These are phyloP conservation scores for Coelopa pilipes DNA, from an alignment of 2,888 invertebrate genomes.

Conservation along the genomic window DNA sequence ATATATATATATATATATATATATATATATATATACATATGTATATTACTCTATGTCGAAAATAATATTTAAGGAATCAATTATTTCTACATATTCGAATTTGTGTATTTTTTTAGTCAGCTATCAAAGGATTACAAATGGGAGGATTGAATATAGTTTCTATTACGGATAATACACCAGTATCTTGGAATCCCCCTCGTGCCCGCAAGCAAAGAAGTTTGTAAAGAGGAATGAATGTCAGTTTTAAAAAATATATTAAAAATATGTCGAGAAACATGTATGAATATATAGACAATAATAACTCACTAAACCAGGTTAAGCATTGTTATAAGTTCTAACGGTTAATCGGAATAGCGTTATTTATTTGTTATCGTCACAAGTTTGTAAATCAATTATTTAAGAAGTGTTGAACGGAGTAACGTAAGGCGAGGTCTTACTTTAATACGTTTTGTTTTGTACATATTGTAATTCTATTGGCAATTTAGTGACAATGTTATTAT, in stretches of 20 bases:
- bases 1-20: too few relatives aligned
- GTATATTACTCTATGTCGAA: not conserved
- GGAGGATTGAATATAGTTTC: constrained; percentile 90
- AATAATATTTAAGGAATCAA: not conserved
- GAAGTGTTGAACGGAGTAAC: too few relatives aligned
- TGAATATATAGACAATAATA: constrained; percentile 39
- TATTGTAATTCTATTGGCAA: too few relatives aligned
- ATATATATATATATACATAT: too few relatives aligned
- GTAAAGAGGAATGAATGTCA: constrained; percentile 66
- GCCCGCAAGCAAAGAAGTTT: constrained; percentile 86
- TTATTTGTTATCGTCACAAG: too few relatives aligned
- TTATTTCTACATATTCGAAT: not conserved
- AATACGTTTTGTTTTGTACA: too few relatives aligned
- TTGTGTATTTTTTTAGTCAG: constrained; percentile 73
- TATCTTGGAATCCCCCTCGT: constrained; percentile 84
- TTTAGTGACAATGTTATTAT: too few relatives aligned
- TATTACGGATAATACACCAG: constrained; percentile 89
- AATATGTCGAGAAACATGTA: constrained; percentile 34
- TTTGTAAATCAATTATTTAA: too few relatives aligned
- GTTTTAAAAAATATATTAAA: not conserved
- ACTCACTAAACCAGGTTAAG: too few relatives aligned
- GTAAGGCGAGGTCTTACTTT: too few relatives aligned
- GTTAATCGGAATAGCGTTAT: too few relatives aligned
- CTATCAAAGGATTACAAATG: constrained; percentile 93
- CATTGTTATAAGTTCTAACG: too few relatives aligned